Evolutionary conservation across 2,888 invertebrate species (phyloP), one percentile per base, ranked within the genome.

Genomic region (Rhamphomyia laevipes): DNA sequence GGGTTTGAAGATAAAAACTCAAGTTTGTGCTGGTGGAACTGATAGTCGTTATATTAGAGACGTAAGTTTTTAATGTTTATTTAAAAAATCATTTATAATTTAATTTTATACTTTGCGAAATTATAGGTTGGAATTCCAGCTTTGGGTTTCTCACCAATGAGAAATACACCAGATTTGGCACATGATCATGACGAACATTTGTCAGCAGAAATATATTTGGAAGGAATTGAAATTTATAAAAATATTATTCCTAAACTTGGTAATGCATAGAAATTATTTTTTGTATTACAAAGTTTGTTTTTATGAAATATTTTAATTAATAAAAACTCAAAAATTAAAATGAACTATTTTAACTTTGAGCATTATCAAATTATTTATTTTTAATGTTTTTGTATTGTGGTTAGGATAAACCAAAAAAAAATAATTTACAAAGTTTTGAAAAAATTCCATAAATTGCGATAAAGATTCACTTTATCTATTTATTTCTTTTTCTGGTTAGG

Each of bases 151-250:
- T 90, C 92, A 0, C 93, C 94, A 0, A 86, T 94, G 75, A 85
- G 85, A 59, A 77, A 82, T 60, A 93, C 92, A 0, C 84, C 82
- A 0, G 80, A 91, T 2, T 74, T 87, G 2, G 75, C 96, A 2
- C 97, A 97, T 63, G 92, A 93, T 66, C 86, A 95, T 65, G 80
- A 97, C 64, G 96, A 97, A 65, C 87, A 76, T 61, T 72, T 97
- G 12, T 80, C 81, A 51, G 84, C 83, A 46, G 76, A 81, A 12
- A 77, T 81, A 4, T 95, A 89, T 70, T 68, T 95, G 5, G 73
- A 74, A 18, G 96, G 94, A 11, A 86, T 96, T 51, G 75, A 81
- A 38, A 82, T 92, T 55, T 95, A 66, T 48, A 57, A 61, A 46
- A 62, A 57, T 30, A 51, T 67, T 10, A 61, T 66, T 48, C 48